Conservation (phyloP, 2,888 invertebrate genomes). For the Callyntrura sp. region DNA sequence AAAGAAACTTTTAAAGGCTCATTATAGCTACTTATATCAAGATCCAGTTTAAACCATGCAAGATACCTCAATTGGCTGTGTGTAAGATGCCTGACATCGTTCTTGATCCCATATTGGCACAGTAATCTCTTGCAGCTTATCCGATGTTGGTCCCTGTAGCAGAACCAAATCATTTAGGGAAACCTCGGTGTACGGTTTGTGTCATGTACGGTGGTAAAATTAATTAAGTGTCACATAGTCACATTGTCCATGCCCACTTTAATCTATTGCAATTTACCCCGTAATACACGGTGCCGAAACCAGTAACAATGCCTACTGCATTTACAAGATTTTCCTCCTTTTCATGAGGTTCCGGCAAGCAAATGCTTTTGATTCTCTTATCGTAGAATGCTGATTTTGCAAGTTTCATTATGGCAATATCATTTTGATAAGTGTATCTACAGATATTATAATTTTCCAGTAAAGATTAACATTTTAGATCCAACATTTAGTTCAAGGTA, state of each 20-base stretch:
- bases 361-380: constrained; percentile 92
- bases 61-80: constrained; percentile 87
- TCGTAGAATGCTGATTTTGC: constrained; percentile 81
- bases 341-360: constrained; percentile 90
- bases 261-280: constrained; percentile 85
- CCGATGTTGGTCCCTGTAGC: constrained; percentile 89
- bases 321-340: constrained; percentile 88
- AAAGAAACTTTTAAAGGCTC: no score
- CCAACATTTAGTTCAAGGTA: not conserved
- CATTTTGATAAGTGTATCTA: constrained; percentile 90
- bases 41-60: not conserved
- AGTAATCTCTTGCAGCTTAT: constrained; percentile 91
- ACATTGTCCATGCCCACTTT: no score
- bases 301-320: constrained; percentile 89
- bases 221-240: no score
- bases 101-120: constrained; percentile 92
- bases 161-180: no score
- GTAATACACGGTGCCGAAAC: constrained; percentile 87
- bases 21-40: no score
- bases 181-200: no score
- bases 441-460: constrained; percentile 34
- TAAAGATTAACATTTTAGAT: not conserved
- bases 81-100: constrained; percentile 88
- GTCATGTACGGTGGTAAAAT: no score
- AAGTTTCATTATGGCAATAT: constrained; percentile 89